Evolutionary conservation across 2,113 vertebrate species (phyloP).

Genomic region (Astatotilapia flaviijosephi): DNA sequence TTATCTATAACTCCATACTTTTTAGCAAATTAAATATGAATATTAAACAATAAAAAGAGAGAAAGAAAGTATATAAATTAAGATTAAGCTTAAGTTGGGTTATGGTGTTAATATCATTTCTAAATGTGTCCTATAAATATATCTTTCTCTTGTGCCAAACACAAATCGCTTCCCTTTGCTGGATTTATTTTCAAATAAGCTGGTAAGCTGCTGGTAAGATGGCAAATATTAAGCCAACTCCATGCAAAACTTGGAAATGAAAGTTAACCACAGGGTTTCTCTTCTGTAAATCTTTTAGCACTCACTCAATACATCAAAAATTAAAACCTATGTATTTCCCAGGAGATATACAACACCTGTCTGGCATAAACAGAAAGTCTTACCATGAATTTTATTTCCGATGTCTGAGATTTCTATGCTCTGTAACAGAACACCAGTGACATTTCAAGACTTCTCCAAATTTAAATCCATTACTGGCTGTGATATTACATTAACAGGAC

Average conservation of each 20-base stretch:
- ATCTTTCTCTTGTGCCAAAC: constrained; percentile 1
- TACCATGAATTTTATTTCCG: neutral
- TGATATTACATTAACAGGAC: neutral
- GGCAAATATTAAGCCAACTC: neutral
- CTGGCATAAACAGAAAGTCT: neutral
- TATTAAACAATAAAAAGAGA: neutral
- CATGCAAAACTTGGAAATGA: neutral
- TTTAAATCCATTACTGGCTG: neutral
- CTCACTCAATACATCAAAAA: neutral
- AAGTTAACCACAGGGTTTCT: neutral
- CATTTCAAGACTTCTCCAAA: constrained; percentile 14
- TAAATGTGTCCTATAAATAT: constrained; percentile 35
- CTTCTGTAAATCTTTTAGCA: neutral
- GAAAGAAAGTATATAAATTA: neutral
- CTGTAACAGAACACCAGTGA: constrained; percentile 24
- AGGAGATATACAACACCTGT: neutral
- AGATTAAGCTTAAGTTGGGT: neutral
- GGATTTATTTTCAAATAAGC: constrained; percentile 32
- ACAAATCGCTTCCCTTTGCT: neutral
- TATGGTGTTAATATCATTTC: neutral
- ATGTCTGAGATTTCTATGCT: neutral
- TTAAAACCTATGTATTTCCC: neutral
- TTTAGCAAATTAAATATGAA: neutral
- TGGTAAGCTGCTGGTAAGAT: neutral
- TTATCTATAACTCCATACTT: neutral